Percentiles rank a stretch among this genome's conserved stretches.
Evolutionary conservation across 2,113 vertebrate genomes (phyloP).

Genomic region (Cyanoderma ruficeps): DNA sequence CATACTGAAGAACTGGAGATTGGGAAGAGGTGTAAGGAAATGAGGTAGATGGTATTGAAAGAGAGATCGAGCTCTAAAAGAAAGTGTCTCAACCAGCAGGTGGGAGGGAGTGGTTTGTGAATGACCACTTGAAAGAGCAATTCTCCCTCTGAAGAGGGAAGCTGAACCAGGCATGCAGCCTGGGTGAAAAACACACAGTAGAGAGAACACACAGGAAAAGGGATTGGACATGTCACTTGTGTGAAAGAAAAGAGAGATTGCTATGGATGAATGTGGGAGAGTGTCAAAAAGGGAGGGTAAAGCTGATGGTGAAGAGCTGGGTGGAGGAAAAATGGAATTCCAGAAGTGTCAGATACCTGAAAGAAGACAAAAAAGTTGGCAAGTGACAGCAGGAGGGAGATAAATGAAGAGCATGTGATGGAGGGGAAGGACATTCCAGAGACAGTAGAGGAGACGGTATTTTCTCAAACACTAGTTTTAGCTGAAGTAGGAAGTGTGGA

Average conservation of each 20-base stretch:
- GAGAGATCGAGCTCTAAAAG: not conserved
- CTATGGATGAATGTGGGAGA: not conserved
- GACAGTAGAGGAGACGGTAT: not conserved
- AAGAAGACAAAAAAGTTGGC: not conserved
- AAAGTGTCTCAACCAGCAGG: not conserved
- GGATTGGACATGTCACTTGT: not conserved
- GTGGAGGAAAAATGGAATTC: not conserved
- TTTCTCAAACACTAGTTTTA: not conserved
- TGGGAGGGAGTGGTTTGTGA: not conserved
- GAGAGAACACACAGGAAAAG: not conserved
- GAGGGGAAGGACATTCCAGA: not conserved
- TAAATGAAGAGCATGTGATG: not conserved
- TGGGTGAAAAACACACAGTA: not conserved
- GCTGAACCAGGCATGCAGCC: not conserved
- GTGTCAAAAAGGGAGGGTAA: not conserved
- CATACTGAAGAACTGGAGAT: not conserved
- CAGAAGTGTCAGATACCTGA: not conserved
- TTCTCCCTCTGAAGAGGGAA: not conserved
- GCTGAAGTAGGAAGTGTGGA: not conserved
- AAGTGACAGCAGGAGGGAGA: not conserved
- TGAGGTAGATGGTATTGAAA: not conserved
- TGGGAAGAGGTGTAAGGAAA: not conserved
- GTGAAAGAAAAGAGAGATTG: not conserved
- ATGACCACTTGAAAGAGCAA: not conserved
- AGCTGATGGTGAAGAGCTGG: not conserved